Conservation (phyloP, 92 coral and sea anemone species). For the Chrysogorgia sp. region DNA sequence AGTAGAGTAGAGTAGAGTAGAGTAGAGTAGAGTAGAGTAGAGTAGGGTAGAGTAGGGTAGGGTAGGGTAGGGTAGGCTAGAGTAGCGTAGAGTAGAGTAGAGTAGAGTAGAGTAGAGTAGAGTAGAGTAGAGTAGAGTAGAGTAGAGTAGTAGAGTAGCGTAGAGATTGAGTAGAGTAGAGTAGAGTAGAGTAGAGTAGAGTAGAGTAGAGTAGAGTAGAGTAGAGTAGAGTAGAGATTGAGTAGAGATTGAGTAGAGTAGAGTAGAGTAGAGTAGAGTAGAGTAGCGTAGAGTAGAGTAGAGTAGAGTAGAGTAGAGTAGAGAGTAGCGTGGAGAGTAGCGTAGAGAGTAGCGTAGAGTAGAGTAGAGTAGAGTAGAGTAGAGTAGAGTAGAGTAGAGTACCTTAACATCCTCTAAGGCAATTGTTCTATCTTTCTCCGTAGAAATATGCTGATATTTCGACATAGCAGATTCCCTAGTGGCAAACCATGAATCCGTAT, state of each 20-base stretch:
- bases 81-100: too few species aligned
- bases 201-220: background rate
- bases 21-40: constrained; percentile 2
- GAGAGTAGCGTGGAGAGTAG: too few species aligned
- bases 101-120: background rate
- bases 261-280: background rate
- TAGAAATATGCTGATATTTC: constrained; percentile 87
- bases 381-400: background rate
- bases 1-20: too few species aligned
- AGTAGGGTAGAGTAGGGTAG: too few species aligned
- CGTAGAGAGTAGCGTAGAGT: too few species aligned
- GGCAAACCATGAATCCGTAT: constrained; percentile 93
- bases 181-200: background rate
- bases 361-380: too few species aligned
- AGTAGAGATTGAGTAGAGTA: background rate
- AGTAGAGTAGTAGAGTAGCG: too few species aligned
- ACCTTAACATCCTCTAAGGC: constrained; percentile 99
- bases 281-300: too few species aligned
- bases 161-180: background rate
- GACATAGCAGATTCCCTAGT: constrained; percentile 81
- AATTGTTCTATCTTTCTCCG: constrained; percentile 78
- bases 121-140: background rate
- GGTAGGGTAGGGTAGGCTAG: too few species aligned
- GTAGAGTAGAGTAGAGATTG: too few species aligned
- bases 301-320: background rate